These are phyloP conservation scores for Drosophila diplacantha DNA, from an alignment of 2,888 invertebrate species.

Conservation along the genomic window DNA sequence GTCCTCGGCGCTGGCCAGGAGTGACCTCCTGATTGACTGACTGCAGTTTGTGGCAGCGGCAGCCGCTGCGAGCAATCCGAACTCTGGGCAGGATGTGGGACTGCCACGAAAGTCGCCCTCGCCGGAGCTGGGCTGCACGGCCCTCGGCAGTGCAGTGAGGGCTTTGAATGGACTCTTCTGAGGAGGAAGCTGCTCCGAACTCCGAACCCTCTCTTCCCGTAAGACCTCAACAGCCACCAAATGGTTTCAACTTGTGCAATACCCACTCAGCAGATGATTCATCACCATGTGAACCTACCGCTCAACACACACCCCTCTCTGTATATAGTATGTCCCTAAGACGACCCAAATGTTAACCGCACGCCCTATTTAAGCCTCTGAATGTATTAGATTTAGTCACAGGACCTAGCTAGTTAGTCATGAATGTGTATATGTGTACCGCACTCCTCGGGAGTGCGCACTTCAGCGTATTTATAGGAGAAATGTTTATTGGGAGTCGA, in stretches of 20 bases:
- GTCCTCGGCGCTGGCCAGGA: constrained; percentile 20
- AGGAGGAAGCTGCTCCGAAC: background rate
- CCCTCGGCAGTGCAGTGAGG: constrained; percentile 70
- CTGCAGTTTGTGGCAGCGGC: constrained; percentile 73
- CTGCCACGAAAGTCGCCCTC: constrained; percentile 22
- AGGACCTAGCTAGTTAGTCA: constrained; percentile 52
- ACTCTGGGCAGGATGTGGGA: constrained; percentile 4
- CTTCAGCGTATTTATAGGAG: constrained; percentile 11
- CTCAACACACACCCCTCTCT: constrained; percentile 12
- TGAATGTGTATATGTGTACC: constrained; percentile 39
- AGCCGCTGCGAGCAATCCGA: constrained; percentile 44
- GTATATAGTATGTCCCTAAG: constrained; percentile 23
- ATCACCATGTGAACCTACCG: constrained; percentile 1
- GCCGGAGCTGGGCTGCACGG: constrained; percentile 57
- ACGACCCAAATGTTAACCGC: constrained; percentile 15
- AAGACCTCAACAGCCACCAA: constrained; percentile 50
- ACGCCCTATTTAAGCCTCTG: constrained; percentile 22
- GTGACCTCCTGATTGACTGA: constrained; percentile 75
- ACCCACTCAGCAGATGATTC: constrained; percentile 20
- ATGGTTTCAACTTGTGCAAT: constrained; percentile 71
- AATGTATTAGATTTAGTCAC: constrained; percentile 30
- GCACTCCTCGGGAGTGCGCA: constrained; percentile 26
- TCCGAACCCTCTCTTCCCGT: constrained; percentile 1
- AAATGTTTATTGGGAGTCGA: constrained; percentile 32
- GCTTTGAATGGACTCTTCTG: constrained; percentile 69